Base-by-base conservation (phyloP, 1,140 invertebrate genomes). In the Phymorhynchus buccinoides region DNA sequence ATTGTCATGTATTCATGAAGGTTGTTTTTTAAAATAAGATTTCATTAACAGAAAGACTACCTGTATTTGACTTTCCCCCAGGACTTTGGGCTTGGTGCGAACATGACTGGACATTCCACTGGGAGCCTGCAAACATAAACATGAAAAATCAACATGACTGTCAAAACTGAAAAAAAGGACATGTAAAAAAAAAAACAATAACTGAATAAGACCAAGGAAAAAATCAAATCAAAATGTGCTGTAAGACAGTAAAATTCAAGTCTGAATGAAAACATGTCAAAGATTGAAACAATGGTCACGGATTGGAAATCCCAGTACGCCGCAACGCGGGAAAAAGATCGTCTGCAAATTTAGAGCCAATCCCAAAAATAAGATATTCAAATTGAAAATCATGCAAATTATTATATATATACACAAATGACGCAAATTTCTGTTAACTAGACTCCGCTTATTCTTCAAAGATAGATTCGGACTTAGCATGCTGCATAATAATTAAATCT, bases 1-100 rank as follows among this genome's bases (percentile, higher is more conserved):
- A n/a, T n/a, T n/a, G n/a, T n/a, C n/a, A n/a, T n/a, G n/a, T n/a
- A n/a, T n/a, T n/a, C n/a, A n/a, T n/a, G n/a, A n/a, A n/a, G n/a
- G n/a, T n/a, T n/a, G n/a, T n/a, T n/a, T n/a, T 52, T 52, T 12
- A 52, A 66, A 66, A 22, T 66, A 66, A 66, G 18, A 16, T 66
- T 7, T 42, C 62, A 39, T 71, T n/a, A 80, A 41, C 42, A 39
- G 80, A 39, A 84, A 56, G 71, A n/a, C n/a, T 87, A 90, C 89
- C 86, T 89, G 90, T 35, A 75, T 84, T 81, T 89, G 88, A 84
- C 87, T 90, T 73, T 90, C 89, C 84, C 89, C 90, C 32, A 90
- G 80, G 27, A 90, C 89, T 87, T 90, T 85, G 56, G 42, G 80
- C 71, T 86, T 85, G n/a, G 87, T 84, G 41, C 78, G 73, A n/a